These are phyloP conservation scores for Onychomys arenicola DNA, from an alignment of 2,797 vertebrate genomes.

Conservation along the genomic window DNA sequence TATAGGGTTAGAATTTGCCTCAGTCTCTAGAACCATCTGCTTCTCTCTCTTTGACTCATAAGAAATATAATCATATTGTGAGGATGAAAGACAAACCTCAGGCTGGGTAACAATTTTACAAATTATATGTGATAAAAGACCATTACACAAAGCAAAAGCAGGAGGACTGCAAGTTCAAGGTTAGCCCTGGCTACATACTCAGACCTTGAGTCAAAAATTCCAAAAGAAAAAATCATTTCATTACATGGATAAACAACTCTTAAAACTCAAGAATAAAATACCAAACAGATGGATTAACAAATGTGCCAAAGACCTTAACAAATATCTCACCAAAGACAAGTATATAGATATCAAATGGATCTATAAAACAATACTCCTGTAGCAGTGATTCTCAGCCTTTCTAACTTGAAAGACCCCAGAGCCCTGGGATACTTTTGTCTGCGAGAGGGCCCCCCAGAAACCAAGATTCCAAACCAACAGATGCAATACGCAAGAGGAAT, in stretches of 20 bases:
- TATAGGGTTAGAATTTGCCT: neutral
- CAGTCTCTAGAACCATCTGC: conserved; percentile 10
- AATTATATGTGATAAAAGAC: neutral
- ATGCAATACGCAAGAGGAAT: no score
- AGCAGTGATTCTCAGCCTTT: neutral
- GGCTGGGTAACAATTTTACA: neutral
- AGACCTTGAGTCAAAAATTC: neutral
- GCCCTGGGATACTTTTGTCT: no score
- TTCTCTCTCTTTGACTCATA: conserved; percentile 35
- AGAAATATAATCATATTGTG: neutral
- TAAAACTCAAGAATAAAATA: conserved; percentile 2
- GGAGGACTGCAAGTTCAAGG: neutral
- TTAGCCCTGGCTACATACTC: neutral
- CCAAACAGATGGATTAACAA: neutral
- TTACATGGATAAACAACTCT: neutral
- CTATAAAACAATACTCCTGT: neutral
- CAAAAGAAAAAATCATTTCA: neutral
- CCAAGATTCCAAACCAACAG: no score
- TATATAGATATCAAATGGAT: neutral
- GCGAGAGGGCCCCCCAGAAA: no score
- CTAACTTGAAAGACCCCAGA: no score
- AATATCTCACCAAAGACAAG: neutral
- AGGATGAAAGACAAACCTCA: neutral
- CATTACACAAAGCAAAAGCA: neutral
- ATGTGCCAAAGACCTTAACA: neutral